These are phyloP conservation scores for Oryctolagus cuniculus DNA, from an alignment of 2,113 vertebrate species.

Conservation along the genomic window DNA sequence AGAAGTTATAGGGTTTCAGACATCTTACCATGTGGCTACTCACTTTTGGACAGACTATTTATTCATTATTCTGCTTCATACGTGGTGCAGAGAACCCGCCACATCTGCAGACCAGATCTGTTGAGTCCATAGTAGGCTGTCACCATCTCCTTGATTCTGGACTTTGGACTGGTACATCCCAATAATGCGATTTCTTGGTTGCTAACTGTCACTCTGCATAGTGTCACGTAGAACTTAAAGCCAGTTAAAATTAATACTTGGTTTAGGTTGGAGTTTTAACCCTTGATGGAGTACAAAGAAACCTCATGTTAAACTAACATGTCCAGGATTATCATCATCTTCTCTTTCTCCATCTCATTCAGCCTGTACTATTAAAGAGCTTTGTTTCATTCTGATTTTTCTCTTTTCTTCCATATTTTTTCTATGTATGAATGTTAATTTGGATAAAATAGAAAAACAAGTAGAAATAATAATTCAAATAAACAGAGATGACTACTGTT, in stretches of 20 bases:
- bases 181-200: neutral
- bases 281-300: neutral
- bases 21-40: neutral
- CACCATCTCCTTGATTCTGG: neutral
- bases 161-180: neutral
- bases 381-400: neutral
- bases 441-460: neutral
- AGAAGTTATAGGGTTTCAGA: conserved; percentile 10
- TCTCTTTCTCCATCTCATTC: neutral
- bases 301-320: neutral
- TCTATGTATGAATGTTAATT: conserved; percentile 15
- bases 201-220: neutral
- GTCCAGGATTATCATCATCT: neutral
- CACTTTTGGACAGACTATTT: neutral
- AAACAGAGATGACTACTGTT: neutral
- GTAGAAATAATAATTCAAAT: neutral
- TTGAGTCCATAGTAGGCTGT: neutral
- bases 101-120: neutral
- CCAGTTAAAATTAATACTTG: neutral
- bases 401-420: conserved; percentile 24
- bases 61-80: conserved; percentile 5
- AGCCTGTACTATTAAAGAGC: neutral
- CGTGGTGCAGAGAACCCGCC: neutral
- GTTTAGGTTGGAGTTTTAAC: conserved; percentile 21
- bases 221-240: neutral